Evolutionary conservation across 2,888 invertebrate genomes (phyloP).

Genomic region (Ectobius pallidus): DNA sequence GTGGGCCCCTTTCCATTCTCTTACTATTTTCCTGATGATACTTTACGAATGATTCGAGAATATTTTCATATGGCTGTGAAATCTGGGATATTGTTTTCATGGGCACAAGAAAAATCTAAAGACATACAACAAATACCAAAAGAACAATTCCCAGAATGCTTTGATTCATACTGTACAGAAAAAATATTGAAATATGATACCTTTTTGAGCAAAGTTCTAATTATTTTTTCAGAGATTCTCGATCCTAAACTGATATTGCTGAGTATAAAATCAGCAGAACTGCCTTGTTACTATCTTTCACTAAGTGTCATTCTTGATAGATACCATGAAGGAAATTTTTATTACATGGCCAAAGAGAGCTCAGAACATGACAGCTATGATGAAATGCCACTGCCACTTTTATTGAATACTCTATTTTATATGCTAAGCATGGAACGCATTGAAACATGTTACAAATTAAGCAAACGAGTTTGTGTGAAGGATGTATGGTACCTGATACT

Average conservation of each 20-base stretch:
- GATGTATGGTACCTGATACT: conserved; percentile 42
- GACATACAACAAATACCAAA: neutral
- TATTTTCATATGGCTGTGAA: conserved; percentile 37
- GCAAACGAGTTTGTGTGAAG: conserved; percentile 35
- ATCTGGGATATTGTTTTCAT: neutral
- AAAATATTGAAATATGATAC: conserved; percentile 47
- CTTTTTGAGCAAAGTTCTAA: conserved; percentile 53
- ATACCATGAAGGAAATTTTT: conserved; percentile 47
- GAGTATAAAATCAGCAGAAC: conserved; percentile 43
- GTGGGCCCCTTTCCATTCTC: conserved; percentile 46
- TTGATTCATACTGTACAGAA: conserved; percentile 43
- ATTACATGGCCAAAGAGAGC: conserved; percentile 47
- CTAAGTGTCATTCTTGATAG: conserved; percentile 47
- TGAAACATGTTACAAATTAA: conserved; percentile 47
- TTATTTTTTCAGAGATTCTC: conserved; percentile 49
- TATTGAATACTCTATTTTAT: conserved; percentile 49
- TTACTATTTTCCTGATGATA: conserved; percentile 45
- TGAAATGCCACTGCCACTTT: conserved; percentile 50
- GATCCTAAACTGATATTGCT: conserved; percentile 47
- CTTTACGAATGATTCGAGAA: conserved; percentile 44
- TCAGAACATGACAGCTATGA: conserved; percentile 49
- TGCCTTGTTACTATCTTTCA: conserved; percentile 48
- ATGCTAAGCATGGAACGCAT: conserved; percentile 48
- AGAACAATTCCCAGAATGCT: conserved; percentile 23
- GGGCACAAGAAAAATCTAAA: neutral